Percentiles rank a stretch among this genome's conserved stretches.
These are phyloP conservation scores for Carposina sasakii DNA, from an alignment of 1,140 invertebrate genomes.

Conservation along the genomic window DNA sequence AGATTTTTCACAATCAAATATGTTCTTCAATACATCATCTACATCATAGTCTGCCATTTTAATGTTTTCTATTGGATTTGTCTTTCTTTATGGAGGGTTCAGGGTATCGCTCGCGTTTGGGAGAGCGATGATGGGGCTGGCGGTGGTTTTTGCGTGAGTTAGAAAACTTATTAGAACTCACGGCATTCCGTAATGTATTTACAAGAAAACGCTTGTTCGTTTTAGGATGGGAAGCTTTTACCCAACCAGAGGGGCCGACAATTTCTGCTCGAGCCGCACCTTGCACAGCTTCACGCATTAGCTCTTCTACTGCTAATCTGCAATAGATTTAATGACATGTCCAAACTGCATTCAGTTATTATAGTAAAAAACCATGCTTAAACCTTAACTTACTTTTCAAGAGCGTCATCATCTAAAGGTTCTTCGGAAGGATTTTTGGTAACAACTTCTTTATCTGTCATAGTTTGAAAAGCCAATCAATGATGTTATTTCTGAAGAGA, in stretches of 20 bases:
- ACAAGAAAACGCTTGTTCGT: constrained; percentile 76
- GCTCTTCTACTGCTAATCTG: constrained; percentile 75
- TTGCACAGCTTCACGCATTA: constrained; percentile 75
- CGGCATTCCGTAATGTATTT: constrained; percentile 62
- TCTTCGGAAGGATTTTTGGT: constrained; percentile 53
- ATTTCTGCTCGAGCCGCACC: constrained; percentile 75
- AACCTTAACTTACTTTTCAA: constrained; percentile 54
- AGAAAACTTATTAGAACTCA: constrained; percentile 62
- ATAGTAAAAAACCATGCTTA: no score
- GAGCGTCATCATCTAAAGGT: constrained; percentile 60
- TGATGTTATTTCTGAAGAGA: no score
- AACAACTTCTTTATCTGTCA: constrained; percentile 65
- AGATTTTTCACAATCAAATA: constrained; percentile 37
- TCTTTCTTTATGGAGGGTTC: constrained; percentile 60
- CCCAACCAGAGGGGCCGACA: constrained; percentile 76
- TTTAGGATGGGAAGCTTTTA: constrained; percentile 73
- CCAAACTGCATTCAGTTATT: constrained; percentile 1
- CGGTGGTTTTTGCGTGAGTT: constrained; percentile 33
- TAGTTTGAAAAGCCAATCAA: no score
- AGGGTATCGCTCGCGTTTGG: constrained; percentile 41
- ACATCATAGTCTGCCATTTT: constrained; percentile 54
- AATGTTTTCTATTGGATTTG: constrained; percentile 55
- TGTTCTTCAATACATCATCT: constrained; percentile 40
- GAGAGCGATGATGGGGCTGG: constrained; percentile 32
- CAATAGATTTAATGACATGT: constrained; percentile 13